Percentiles rank a stretch among this genome's conserved stretches.
Evolutionary conservation across 2,888 invertebrate species (phyloP).

Genomic region (Melitaea athalia): DNA sequence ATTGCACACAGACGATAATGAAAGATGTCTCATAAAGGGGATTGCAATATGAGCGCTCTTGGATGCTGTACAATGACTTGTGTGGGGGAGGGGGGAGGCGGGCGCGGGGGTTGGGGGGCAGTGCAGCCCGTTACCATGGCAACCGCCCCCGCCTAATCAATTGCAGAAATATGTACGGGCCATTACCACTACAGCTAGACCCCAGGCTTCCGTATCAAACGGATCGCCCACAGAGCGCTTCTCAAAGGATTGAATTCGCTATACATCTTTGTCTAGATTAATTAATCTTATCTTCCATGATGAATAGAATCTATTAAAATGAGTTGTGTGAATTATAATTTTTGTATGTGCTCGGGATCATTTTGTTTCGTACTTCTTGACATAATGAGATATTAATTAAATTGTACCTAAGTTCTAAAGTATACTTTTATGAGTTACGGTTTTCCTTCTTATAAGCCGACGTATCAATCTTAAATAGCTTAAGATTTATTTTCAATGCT

Average conservation of each 20-base stretch:
- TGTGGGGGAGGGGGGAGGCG: slow-evolving; percentile 41
- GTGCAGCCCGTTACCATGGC: slow-evolving; percentile 65
- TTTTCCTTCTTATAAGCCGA: no score
- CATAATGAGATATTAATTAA: no score
- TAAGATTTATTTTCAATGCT: no score
- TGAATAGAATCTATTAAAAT: not conserved
- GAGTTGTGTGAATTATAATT: not conserved
- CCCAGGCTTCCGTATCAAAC: slow-evolving; percentile 38
- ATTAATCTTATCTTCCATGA: not conserved
- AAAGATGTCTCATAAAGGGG: slow-evolving; percentile 45
- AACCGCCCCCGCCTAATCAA: slow-evolving; percentile 82
- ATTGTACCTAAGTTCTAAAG: no score
- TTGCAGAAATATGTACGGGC: slow-evolving; percentile 82
- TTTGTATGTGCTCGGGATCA: no score
- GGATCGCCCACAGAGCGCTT: not conserved
- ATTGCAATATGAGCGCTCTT: slow-evolving; percentile 41
- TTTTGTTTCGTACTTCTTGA: no score
- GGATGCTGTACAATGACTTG: slow-evolving; percentile 54
- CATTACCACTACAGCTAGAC: slow-evolving; percentile 56
- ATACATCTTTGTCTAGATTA: not conserved
- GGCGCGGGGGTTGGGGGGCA: slow-evolving; percentile 47
- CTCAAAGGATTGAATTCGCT: not conserved
- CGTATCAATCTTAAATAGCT: no score
- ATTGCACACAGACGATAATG: slow-evolving; percentile 44
- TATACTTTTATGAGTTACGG: no score